Percentiles rank a stretch among this genome's conserved stretches.
These are phyloP conservation scores for Dryococelus australis DNA, from an alignment of 2,888 invertebrate species.

Conservation along the genomic window DNA sequence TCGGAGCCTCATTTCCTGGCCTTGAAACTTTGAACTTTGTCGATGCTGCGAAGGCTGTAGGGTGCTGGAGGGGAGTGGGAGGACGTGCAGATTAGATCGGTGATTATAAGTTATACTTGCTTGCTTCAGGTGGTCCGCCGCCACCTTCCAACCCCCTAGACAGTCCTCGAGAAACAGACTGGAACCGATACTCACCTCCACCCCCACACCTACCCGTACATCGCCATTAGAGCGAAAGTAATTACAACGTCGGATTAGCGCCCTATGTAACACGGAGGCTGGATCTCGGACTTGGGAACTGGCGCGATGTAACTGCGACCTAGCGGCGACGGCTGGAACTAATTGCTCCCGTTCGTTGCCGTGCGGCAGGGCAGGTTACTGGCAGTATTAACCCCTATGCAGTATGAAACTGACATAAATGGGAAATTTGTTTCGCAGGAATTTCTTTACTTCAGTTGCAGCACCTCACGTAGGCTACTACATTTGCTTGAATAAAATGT, in stretches of 20 bases:
- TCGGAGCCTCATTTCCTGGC: constrained; percentile 1
- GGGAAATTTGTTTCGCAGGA: no score
- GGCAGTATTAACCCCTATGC: no score
- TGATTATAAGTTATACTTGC: background rate
- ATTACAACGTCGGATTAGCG: background rate
- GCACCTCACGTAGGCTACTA: no score
- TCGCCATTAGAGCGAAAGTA: background rate
- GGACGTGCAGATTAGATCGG: background rate
- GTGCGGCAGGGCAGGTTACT: no score
- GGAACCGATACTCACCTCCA: background rate
- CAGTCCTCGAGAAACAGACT: background rate
- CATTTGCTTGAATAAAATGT: no score
- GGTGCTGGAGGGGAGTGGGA: background rate
- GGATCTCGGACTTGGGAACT: no score
- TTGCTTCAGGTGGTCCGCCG: background rate
- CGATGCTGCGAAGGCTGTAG: no score
- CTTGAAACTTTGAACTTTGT: constrained; percentile 3
- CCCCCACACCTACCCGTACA: no score
- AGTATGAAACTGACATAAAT: no score
- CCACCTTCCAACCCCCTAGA: background rate
- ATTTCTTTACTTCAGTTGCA: no score
- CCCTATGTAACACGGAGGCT: background rate
- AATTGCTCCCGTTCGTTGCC: no score
- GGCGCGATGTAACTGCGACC: background rate
- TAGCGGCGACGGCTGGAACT: background rate